Percentiles rank a stretch among this genome's conserved stretches.
These are phyloP conservation scores for Abscondita cerata DNA, from an alignment of 2,888 invertebrate genomes.

Conservation along the genomic window DNA sequence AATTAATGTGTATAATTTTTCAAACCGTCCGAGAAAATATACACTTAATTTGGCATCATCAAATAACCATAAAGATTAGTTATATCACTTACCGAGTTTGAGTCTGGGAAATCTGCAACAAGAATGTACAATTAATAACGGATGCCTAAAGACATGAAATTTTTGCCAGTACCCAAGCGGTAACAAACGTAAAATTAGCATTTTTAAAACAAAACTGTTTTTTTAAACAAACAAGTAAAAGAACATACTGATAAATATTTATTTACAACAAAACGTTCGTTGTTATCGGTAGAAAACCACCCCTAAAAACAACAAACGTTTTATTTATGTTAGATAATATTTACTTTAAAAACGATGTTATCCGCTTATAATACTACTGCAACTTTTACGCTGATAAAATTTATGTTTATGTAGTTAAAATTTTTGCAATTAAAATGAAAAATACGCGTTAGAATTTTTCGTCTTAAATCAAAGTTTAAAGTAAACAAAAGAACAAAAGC, in stretches of 20 bases:
- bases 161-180: not conserved
- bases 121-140: not conserved
- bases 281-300: not conserved
- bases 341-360: constrained; percentile 1
- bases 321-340: not conserved
- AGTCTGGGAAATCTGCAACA: too few species aligned
- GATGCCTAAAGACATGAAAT: not conserved
- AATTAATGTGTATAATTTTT: constrained; percentile 15
- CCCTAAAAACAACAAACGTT: constrained; percentile 2
- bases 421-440: not conserved
- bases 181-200: not conserved
- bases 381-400: not conserved
- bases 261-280: constrained; percentile 3
- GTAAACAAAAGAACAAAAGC: constrained; percentile 18
- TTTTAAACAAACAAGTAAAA: constrained; percentile 1
- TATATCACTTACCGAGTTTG: not conserved
- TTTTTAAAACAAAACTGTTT: constrained; percentile 3
- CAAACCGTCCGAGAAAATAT: not conserved
- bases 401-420: not conserved
- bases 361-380: not conserved
- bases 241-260: constrained; percentile 12
- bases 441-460: not conserved
- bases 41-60: not conserved
- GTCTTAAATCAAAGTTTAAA: constrained; percentile 13
- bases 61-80: not conserved